Evolutionary conservation across 2,888 invertebrate species (phyloP), one percentile per base, ranked within the genome.

Genomic region (Drosophila lutescens): DNA sequence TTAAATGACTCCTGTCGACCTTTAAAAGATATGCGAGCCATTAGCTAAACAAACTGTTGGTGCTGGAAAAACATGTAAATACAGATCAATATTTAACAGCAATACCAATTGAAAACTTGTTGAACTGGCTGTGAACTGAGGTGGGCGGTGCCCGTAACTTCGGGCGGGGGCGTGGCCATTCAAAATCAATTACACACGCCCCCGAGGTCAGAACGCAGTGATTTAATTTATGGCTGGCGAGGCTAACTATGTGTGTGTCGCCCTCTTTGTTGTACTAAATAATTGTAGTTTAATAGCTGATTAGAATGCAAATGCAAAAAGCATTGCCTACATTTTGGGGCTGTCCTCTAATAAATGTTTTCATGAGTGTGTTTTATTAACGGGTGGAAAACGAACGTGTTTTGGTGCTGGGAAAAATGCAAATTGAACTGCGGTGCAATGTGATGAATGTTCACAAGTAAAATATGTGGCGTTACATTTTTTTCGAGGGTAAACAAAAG

Each of bases 391-490:
- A 13, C 17, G 8, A 47, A 15, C 20, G 40, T 36, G 61, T 61
- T 57, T 40, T 50, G 57, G 49, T 36, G 32, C 46, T 38, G n/a
- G 15, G 53, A 41, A 56, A 78, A 74, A 75, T 77, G 84, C 67
- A 77, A 88, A 88, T 82, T 80, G 67, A 73, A 78, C 74, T 77
- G 78, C 75, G 47, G 63, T 78, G 75, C 70, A 55, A 59, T 76
- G 87, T 82, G 83, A 89, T 89, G 88, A 89, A 84, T 84, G 88
- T 81, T 69, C 63, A 88, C 73, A 73, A 70, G 79, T 49, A 70
- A 89, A 84, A 73, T 82, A 89, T 89, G 83, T 89, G 89, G 89
- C 89, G 86, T 79, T 85, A 85, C 78, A 85, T 89, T 88, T 70
- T 69, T 79, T 68, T 56, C 62, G 76, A 47, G 73, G 67, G 67